A percentile compares a stretch with the other conserved stretches of the same genome.
Conservation (phyloP, 2,888 invertebrate genomes). For the Uloborus plumipes region DNA sequence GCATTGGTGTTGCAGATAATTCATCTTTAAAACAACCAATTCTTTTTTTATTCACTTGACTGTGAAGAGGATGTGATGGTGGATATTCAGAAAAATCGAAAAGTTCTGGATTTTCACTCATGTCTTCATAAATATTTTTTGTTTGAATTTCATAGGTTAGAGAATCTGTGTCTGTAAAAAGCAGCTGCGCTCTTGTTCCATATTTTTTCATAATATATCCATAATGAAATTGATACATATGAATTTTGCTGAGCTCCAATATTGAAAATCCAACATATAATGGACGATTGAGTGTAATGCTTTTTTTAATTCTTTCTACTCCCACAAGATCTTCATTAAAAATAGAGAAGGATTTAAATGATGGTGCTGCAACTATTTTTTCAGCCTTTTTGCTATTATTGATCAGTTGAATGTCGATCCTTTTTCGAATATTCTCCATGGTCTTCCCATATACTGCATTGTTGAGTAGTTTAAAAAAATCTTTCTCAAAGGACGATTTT, state of each 20-base stretch:
- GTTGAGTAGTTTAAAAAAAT: constrained; percentile 71
- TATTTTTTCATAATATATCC: background rate
- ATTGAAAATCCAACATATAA: background rate
- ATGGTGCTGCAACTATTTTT: too few relatives aligned
- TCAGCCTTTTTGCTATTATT: too few relatives aligned
- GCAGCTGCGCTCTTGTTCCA: background rate
- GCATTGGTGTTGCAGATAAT: too few relatives aligned
- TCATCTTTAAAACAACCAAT: too few relatives aligned
- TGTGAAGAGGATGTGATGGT: background rate
- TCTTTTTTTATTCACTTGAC: constrained; percentile 14
- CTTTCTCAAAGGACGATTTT: constrained; percentile 70
- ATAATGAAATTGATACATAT: background rate
- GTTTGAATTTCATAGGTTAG: background rate
- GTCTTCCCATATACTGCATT: too few relatives aligned
- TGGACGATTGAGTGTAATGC: background rate
- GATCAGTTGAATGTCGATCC: constrained; percentile 66
- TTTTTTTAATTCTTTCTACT: background rate
- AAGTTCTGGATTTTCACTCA: background rate
- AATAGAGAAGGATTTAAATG: background rate
- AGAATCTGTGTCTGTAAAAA: background rate
- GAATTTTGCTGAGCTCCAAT: background rate
- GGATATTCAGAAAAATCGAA: background rate
- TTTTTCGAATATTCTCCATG: constrained; percentile 69
- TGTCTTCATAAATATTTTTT: background rate
- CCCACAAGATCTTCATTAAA: background rate